phyloP scores from a whole-genome alignment of 2,797 vertebrate species.

The Hippopotamyrus pictus region DNA sequence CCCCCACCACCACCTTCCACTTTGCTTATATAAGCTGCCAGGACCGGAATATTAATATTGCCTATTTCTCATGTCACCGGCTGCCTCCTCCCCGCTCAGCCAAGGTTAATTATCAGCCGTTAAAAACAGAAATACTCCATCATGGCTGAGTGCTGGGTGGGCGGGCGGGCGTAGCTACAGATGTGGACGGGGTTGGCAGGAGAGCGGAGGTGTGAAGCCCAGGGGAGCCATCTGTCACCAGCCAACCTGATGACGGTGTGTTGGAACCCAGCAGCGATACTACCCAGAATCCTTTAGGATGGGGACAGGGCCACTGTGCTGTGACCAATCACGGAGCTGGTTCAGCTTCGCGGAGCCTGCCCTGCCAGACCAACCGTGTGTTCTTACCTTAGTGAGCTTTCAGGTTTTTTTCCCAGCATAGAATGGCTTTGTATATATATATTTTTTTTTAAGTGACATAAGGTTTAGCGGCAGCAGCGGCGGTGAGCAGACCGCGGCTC shows the following conservation, averaged over 20 bases:
- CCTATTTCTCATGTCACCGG: conserved; percentile 41
- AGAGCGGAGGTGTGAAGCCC: conserved; percentile 24
- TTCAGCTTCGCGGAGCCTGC: not conserved
- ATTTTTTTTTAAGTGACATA: not conserved
- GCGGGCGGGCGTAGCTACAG: conserved; percentile 3
- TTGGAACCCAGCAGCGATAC: not conserved
- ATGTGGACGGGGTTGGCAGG: conserved; percentile 10
- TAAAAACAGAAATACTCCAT: conserved; percentile 38
- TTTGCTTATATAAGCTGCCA: conserved; percentile 31
- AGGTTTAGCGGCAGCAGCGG: not conserved
- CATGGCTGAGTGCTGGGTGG: conserved; percentile 20
- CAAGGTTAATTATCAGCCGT: conserved; percentile 51
- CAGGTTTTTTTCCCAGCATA: not conserved
- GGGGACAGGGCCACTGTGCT: not conserved
- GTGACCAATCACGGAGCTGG: not conserved
- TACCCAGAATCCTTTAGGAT: conserved; percentile 1
- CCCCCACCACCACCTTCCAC: conserved; percentile 6
- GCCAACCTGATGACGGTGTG: not conserved
- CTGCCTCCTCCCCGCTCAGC: conserved; percentile 32
- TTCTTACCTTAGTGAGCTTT: not conserved
- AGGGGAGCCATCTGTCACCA: not conserved
- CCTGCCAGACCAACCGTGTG: not conserved
- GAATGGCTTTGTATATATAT: not conserved
- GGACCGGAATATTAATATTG: conserved; percentile 37
- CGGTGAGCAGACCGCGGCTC: not conserved